Conservation (phyloP, 2,113 vertebrate genomes). For the Atrichornis clamosus region DNA sequence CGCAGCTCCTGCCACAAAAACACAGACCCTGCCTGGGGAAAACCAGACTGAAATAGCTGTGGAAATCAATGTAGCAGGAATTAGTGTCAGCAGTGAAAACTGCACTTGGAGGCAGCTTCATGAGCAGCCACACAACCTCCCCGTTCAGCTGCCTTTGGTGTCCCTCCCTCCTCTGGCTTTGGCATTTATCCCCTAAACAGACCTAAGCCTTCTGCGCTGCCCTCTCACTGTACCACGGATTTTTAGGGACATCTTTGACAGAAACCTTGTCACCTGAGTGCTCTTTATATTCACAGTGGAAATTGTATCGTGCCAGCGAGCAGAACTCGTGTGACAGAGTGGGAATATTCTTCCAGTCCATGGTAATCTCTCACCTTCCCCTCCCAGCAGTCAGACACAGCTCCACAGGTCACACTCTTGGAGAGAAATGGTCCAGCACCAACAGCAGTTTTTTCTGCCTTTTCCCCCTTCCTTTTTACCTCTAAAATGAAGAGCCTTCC, state of each 20-base stretch:
- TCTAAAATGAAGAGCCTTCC: not conserved
- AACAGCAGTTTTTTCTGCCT: accelerated
- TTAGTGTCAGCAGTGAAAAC: not conserved
- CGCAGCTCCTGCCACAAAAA: not conserved
- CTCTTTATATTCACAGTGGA: accelerated
- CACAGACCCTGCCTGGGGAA: not conserved
- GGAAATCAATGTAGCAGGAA: not conserved
- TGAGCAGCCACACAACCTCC: not conserved
- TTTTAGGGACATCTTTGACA: not conserved
- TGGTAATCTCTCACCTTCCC: not conserved
- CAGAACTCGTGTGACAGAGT: not conserved
- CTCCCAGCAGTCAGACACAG: not conserved
- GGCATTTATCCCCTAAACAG: not conserved
- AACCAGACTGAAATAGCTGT: not conserved
- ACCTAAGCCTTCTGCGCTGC: not conserved
- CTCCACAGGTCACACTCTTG: not conserved
- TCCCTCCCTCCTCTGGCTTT: not conserved
- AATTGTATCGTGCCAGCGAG: not conserved
- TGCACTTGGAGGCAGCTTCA: not conserved
- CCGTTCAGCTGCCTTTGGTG: accelerated
- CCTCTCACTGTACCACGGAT: not conserved
- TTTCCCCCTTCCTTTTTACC: not conserved
- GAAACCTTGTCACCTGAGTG: not conserved
- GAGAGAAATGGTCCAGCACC: not conserved
- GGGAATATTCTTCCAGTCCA: not conserved